Percentiles rank a stretch among this genome's conserved stretches.
These are phyloP conservation scores for Gobiocypris rarus DNA, from an alignment of 2,113 vertebrate genomes.

Conservation along the genomic window DNA sequence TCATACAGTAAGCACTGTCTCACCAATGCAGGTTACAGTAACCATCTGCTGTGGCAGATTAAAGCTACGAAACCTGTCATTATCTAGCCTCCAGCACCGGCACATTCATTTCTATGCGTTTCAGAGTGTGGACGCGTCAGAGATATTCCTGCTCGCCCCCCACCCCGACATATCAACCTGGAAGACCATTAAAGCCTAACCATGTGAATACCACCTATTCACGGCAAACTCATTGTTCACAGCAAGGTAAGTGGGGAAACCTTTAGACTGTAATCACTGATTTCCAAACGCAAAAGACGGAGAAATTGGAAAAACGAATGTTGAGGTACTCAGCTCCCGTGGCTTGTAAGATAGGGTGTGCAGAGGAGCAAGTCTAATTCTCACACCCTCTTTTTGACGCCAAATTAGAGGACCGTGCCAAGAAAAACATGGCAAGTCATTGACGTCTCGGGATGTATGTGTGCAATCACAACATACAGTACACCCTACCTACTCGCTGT, in stretches of 20 bases:
- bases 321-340: constrained; percentile 66
- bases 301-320: constrained; percentile 72
- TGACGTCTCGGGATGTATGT: constrained; percentile 48
- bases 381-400: constrained; percentile 43
- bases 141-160: constrained; percentile 59
- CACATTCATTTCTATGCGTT: constrained; percentile 56
- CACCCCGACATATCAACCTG: constrained; percentile 63
- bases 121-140: constrained; percentile 54
- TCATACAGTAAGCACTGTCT: constrained; percentile 59
- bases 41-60: constrained; percentile 64
- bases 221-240: constrained; percentile 76
- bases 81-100: constrained; percentile 52
- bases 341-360: constrained; percentile 51
- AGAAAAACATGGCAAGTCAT: constrained; percentile 52
- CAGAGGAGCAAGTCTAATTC: constrained; percentile 55
- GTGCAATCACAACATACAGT: constrained; percentile 38
- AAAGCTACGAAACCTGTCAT: constrained; percentile 63
- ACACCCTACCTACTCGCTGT: constrained; percentile 32
- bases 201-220: constrained; percentile 77
- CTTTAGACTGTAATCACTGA: constrained; percentile 79
- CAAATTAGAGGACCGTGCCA: constrained; percentile 53
- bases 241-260: constrained; percentile 78
- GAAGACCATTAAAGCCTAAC: constrained; percentile 78
- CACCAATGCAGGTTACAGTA: constrained; percentile 63
- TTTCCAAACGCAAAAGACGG: constrained; percentile 63